A percentile compares a stretch with the other conserved stretches of the same genome.
Conservation (phyloP, 2,888 invertebrate genomes). For the Nomada fabriciana region DNA sequence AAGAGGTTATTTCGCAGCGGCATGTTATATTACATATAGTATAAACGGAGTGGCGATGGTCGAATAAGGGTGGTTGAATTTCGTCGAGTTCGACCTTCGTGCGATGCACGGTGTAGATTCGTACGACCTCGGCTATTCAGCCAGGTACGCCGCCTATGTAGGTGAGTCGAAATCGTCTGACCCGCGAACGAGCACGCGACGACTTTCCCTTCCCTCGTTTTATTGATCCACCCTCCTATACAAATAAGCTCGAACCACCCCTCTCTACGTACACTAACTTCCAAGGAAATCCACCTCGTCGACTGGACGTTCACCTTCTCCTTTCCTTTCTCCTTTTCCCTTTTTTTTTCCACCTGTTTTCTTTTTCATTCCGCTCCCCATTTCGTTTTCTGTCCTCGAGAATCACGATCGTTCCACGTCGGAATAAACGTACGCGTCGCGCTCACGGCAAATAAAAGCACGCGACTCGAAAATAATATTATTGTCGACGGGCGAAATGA, state of each 20-base stretch:
- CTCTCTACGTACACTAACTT: conserved; percentile 70
- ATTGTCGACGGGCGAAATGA: conserved; percentile 50
- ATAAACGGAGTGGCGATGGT: conserved; percentile 41
- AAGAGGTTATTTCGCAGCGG: conserved; percentile 32
- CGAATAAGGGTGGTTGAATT: conserved; percentile 45
- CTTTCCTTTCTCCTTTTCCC: conserved; percentile 31
- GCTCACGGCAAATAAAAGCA: conserved; percentile 39
- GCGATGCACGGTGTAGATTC: conserved; percentile 40
- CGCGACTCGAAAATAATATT: conserved; percentile 47
- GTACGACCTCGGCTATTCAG: conserved; percentile 63
- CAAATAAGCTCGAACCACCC: conserved; percentile 79
- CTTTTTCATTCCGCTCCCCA: conserved; percentile 26
- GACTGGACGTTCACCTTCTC: conserved; percentile 66
- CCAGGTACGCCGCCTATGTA: conserved; percentile 58
- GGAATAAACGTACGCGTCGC: conserved; percentile 39
- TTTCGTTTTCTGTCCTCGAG: conserved; percentile 14
- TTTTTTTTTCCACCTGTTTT: neutral
- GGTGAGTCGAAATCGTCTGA: conserved; percentile 77
- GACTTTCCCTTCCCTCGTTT: conserved; percentile 81
- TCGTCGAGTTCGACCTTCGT: conserved; percentile 64
- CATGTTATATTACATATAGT: conserved; percentile 2
- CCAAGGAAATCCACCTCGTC: conserved; percentile 71
- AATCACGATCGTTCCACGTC: conserved; percentile 40
- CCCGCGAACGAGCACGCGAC: conserved; percentile 80
- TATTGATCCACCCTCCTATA: conserved; percentile 82